Evolutionary conservation across 2,888 invertebrate species (phyloP), one percentile per base, ranked within the genome.

Genomic region (Orthonevra nobilis): DNA sequence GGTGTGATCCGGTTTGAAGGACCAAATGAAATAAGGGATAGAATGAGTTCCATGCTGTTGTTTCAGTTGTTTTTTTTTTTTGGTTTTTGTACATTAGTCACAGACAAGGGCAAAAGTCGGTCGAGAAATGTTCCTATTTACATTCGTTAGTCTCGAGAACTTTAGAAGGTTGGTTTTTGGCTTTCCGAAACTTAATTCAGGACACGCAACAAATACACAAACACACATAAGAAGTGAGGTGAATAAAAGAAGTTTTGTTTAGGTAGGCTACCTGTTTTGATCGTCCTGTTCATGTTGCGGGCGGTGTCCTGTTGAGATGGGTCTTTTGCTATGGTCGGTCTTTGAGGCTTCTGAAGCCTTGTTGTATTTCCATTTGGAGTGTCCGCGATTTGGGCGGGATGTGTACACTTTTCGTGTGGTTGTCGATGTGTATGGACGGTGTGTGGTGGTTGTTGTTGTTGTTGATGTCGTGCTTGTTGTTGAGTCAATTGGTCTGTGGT

Each of bases 311-410:
- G 79, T 12, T 61, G 79, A 14, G 58, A 70, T 82, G 12, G 84
- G 83, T 75, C 83, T 82, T 82, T 84, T 82, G 61, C 83, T 84
- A 73, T 82, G 74, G 56, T 79, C 79, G 54, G 73, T 89, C 82
- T 89, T 81, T 89, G 89, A 82, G 63, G 72, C 69, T 38, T 73
- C 81, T 40, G 83, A 81, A 89, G 89, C 83, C 90, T 90, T 64
- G 86, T 90, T 85, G 87, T 90, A 84, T 69, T 85, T 86, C 87
- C 88, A 89, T 64, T 86, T 90, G 40, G 88, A 86, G 83, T 89
- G 89, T 83, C 90, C 91, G 81, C 89, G 89, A 58, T 85, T 83
- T 3, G 90, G 89, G 81, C 90, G 87, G 60, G 85, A 87, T 12
- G 91, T 89, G 70, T 87, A 83, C 32, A 81, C 81, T 69, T 87